Percentiles rank a stretch among this genome's conserved stretches.
Conservation (phyloP, 2,797 vertebrate species). For the Myioborus miniatus region DNA sequence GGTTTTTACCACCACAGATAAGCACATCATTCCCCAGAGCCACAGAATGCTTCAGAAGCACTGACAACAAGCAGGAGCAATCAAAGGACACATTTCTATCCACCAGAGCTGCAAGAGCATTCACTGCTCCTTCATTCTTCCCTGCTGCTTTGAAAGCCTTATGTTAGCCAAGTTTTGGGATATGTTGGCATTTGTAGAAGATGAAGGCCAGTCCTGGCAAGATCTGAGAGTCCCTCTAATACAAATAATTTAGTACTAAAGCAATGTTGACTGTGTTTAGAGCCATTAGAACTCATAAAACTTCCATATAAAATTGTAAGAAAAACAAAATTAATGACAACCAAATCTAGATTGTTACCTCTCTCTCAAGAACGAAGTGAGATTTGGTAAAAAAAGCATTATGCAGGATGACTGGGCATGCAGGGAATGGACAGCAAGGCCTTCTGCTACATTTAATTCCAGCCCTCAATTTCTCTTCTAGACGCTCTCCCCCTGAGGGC, state of each 20-base stretch:
- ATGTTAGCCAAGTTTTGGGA: not conserved
- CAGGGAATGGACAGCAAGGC: not conserved
- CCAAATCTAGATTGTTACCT: not conserved
- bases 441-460: slow-evolving; percentile 37
- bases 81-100: not conserved
- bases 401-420: not conserved
- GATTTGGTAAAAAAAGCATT: not conserved
- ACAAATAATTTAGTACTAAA: not conserved
- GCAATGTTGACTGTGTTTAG: not conserved
- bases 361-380: not conserved
- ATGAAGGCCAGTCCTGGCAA: not conserved
- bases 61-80: not conserved
- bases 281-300: not conserved
- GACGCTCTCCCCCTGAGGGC: slow-evolving; percentile 18
- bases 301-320: not conserved
- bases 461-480: slow-evolving; percentile 18
- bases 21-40: not conserved
- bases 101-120: slow-evolving; percentile 10
- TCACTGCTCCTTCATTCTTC: slow-evolving; percentile 7
- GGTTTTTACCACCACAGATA: not conserved
- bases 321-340: not conserved
- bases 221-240: not conserved
- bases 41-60: not conserved
- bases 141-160: not conserved
- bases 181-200: not conserved